Base-by-base conservation (phyloP, 2,888 invertebrate species). In the Acanthacorydalis orientalis region DNA sequence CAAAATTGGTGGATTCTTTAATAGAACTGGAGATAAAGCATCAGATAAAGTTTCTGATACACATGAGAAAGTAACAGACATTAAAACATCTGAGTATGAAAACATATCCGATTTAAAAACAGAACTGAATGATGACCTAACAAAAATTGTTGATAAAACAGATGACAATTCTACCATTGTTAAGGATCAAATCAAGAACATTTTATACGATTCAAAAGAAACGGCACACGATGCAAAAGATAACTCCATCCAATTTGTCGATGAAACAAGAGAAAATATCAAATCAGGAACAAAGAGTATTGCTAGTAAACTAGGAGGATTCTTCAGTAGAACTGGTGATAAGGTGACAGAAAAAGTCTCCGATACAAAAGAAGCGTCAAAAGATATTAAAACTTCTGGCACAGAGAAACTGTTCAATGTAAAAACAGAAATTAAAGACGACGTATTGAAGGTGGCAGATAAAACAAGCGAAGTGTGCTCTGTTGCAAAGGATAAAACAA, bases 171-270 rank as follows among this genome's bases (percentile, higher is more conserved):
- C 10, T 1, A 43, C 12, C 10, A 32, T 12, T 12, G 32, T 34
- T 14, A 48, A 50, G 35, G 48, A 48, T 37, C 14, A 14, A 16
- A 34, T 46, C 14, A 23, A 34, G 7, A 43, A 42, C 1, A 15
- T 34, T 1, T 15, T 14, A 7, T 32, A 33, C n/a, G 15, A 41
- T 31, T 1, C 33, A 10, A 46, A 46, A 23, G 35, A 46, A 15
- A 67, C 69, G 52, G 53, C 35, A 41, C 43, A 58, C 7, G 69
- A 65, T 55, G 58, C 64, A 12, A 66, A 64, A 57, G 63, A 64
- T 33, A 67, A 70, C 11, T 67, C 68, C 57, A 61, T 71, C 11
- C 70, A 70, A 54, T 68, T 70, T 1, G 57, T 64, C 35, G 55
- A 68, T 6, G 69, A 69, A 59, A 68, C 69, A 6, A 4, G 9